Conservation (phyloP, 2,113 vertebrate genomes). For the Megaceryle torquata region DNA sequence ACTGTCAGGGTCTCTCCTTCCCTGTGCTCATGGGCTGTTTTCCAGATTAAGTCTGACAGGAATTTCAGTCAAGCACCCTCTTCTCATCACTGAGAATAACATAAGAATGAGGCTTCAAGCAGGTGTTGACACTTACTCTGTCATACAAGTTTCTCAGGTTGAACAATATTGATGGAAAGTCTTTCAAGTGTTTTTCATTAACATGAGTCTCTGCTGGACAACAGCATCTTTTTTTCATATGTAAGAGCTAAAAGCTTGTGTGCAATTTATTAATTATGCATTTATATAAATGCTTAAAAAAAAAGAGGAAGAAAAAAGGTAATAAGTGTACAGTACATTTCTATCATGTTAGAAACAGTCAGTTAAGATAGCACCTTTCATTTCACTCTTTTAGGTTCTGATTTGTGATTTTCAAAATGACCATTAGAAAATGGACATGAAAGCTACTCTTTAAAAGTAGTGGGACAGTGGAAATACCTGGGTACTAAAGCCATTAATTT, state of each 20-base stretch:
- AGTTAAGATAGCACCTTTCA: background rate
- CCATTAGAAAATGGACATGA: background rate
- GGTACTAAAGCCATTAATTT: background rate
- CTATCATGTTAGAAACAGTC: background rate
- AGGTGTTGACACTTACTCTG: background rate
- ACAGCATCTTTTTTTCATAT: background rate
- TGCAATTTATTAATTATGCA: background rate
- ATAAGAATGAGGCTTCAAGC: constrained; percentile 12
- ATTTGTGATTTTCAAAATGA: background rate
- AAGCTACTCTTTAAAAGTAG: background rate
- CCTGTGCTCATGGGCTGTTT: background rate
- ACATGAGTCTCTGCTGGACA: background rate
- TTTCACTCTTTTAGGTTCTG: background rate
- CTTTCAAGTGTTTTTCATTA: background rate
- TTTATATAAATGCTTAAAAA: background rate
- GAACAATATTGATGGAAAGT: background rate
- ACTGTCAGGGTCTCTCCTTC: background rate
- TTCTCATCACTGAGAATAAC: background rate
- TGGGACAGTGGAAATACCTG: background rate
- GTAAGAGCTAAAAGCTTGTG: background rate
- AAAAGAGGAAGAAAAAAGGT: background rate
- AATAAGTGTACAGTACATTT: background rate
- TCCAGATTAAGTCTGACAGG: constrained; percentile 17
- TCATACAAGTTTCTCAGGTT: background rate
- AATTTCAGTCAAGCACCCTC: background rate